Evolutionary conservation across 2,113 vertebrate genomes (phyloP).

Genomic region (Neomonachus schauinslandi): DNA sequence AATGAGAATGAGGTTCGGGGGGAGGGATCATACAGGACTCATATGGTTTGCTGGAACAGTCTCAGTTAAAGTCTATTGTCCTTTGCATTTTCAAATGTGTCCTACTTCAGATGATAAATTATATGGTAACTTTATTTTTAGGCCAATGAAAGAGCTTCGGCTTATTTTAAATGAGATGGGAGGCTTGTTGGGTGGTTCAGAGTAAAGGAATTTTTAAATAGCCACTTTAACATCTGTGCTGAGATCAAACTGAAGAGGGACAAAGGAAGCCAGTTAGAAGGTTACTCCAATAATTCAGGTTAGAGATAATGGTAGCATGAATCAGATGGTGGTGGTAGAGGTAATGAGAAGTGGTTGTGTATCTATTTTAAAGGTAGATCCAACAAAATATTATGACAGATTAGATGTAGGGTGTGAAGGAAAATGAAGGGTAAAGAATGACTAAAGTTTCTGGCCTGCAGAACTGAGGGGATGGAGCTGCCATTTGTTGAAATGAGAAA

Average conservation of each 20-base stretch:
- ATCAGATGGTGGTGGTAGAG: not conserved
- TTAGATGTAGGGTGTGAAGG: not conserved
- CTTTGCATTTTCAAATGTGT: not conserved
- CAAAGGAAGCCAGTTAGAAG: not conserved
- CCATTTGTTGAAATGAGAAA: not conserved
- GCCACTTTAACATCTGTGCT: not conserved
- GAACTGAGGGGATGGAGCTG: not conserved
- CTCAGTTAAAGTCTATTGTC: not conserved
- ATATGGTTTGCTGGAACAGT: not conserved
- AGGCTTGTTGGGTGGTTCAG: not conserved
- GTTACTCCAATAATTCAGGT: not conserved
- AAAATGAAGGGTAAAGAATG: not conserved
- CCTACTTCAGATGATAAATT: not conserved
- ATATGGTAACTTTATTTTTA: slow-evolving; percentile 13
- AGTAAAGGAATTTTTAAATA: not conserved
- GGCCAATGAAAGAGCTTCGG: not conserved
- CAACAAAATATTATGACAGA: not conserved
- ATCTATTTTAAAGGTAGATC: not conserved
- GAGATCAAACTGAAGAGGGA: not conserved
- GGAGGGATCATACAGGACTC: not conserved
- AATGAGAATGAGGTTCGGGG: not conserved
- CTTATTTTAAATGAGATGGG: slow-evolving; percentile 39
- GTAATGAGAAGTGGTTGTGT: not conserved
- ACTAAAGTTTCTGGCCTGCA: not conserved
- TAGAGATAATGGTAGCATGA: not conserved